Base-by-base conservation (phyloP, 2,113 vertebrate genomes). In the Xyliphius kryptos region DNA sequence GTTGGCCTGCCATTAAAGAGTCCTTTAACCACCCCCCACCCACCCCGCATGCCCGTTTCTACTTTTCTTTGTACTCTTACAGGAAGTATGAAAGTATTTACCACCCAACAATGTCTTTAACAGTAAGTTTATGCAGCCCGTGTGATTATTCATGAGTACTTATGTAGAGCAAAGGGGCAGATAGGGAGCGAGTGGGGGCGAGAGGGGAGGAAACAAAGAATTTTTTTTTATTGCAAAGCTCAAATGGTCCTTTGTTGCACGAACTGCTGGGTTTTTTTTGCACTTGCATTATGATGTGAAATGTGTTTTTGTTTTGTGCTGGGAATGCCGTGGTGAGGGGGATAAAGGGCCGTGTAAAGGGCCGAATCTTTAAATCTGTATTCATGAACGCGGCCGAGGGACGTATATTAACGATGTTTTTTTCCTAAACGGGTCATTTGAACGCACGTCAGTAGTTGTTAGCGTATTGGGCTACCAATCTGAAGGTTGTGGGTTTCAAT, bases 1-100 rank as follows among this genome's bases (percentile, higher is more conserved):
- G 85, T 82, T 56, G 56, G 76, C 75, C 70, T 70, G 82, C 77
- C 72, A 69, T 78, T 79, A 72, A 76, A 67, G 54, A 50, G 61
- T 66, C 73, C 76, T 70, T 63, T 56, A 57, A 66, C 70, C 66
- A 52, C 55, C 52, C 62, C 44, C 40, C 40, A 67, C 63, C 56
- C 56, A 50, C 62, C 44, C 46, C 67, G 72, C 59, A 61, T 14
- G 65, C 50, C 32, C 66, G 56, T 47, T 69, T 61, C 57, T 41
- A 49, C 43, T 6, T 73, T 65, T 51, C 56, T 51, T 53, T 68
- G 51, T 57, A 52, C 60, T 49, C 50, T 44, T 38, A 68, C 61
- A 63, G 61, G 56, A 71, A 69, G 63, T 48, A 54, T 56, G 43
- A 36, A 69, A 54, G 48, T 75, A 72, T 77, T 79, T 79, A 70